phyloP scores from a whole-genome alignment of 1,140 invertebrate species.

The Dufourea novaeangliae region DNA sequence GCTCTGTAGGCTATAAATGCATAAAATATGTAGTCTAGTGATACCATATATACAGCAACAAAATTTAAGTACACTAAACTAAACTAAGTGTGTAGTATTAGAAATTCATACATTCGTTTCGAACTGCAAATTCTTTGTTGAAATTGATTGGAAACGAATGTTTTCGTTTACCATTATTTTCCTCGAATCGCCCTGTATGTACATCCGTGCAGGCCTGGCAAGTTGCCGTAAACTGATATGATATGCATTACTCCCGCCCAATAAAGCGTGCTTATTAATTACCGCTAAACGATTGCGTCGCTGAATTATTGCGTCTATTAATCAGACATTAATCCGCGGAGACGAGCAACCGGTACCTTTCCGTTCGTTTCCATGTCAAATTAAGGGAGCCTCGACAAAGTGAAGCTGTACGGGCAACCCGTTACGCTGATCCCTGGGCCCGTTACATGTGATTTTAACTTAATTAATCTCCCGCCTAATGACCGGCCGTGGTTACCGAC shows the following conservation, averaged over 20 bases:
- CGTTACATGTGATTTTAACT: conserved; percentile 52
- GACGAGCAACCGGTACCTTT: not conserved
- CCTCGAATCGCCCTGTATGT: too few relatives aligned
- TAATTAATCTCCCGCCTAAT: conserved; percentile 52
- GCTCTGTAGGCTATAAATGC: too few relatives aligned
- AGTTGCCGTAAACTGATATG: not conserved
- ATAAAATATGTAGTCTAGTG: too few relatives aligned
- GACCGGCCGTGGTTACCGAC: conserved; percentile 26
- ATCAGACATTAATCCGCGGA: conserved; percentile 37
- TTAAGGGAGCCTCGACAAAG: conserved; percentile 25
- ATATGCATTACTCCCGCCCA: not conserved
- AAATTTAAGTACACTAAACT: too few relatives aligned
- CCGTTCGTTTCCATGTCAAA: conserved; percentile 21
- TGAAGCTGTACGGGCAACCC: conserved; percentile 20
- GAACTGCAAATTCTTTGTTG: too few relatives aligned
- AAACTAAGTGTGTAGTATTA: too few relatives aligned
- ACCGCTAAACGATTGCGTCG: conserved; percentile 27
- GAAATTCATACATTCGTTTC: too few relatives aligned
- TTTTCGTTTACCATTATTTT: not conserved
- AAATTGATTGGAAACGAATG: too few relatives aligned
- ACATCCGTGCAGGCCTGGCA: not conserved
- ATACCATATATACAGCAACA: too few relatives aligned
- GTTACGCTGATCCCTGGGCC: conserved; percentile 15
- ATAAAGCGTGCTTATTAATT: conserved; percentile 41
- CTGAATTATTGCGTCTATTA: conserved; percentile 42